Conservation (phyloP, 1,140 invertebrate species). For the Drosophila teissieri region DNA sequence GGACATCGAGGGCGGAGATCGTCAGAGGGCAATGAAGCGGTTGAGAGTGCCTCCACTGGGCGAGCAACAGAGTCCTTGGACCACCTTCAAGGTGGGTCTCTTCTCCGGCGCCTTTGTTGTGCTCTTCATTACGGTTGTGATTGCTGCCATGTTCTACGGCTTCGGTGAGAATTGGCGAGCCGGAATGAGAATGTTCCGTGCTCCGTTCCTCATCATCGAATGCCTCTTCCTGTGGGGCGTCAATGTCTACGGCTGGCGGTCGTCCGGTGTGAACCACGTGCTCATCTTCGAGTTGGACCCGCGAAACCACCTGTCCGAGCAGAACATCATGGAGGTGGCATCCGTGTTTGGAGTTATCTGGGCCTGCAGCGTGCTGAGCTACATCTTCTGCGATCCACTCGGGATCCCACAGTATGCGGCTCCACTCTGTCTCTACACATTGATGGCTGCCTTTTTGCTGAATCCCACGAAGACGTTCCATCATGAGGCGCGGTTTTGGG, state of each 20-base stretch:
- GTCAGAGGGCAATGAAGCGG: constrained; percentile 94
- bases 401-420: constrained; percentile 91
- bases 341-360: constrained; percentile 94
- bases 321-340: constrained; percentile 94
- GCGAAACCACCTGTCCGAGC: constrained; percentile 93
- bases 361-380: constrained; percentile 89
- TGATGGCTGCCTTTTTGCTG: constrained; percentile 90
- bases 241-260: constrained; percentile 95
- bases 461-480: constrained; percentile 93
- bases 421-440: constrained; percentile 89
- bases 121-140: constrained; percentile 89
- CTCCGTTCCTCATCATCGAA: constrained; percentile 92
- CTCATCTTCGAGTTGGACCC: constrained; percentile 97
- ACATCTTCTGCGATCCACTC: constrained; percentile 89
- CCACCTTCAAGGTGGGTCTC: constrained; percentile 93
- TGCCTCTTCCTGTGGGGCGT: constrained; percentile 94
- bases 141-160: constrained; percentile 87
- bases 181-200: constrained; percentile 90
- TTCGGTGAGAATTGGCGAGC: constrained; percentile 85
- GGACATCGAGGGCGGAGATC: constrained; percentile 93
- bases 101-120: constrained; percentile 93
- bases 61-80: constrained; percentile 93
- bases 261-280: constrained; percentile 93
- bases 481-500: constrained; percentile 90
- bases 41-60: constrained; percentile 93